These are phyloP conservation scores for Mohoua ochrocephala DNA, from an alignment of 2,113 vertebrate species.

Conservation along the genomic window DNA sequence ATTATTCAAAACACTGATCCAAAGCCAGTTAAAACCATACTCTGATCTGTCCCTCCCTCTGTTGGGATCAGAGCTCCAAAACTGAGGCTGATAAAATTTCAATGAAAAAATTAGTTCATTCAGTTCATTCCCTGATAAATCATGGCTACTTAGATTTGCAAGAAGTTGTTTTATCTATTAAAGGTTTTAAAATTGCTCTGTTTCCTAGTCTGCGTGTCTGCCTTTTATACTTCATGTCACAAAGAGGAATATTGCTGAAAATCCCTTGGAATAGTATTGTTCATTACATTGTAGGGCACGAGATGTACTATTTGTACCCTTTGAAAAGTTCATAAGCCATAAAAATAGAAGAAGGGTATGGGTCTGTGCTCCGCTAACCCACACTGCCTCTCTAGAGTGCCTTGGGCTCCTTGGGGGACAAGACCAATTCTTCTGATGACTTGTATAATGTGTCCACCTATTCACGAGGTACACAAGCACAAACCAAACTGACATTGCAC, in stretches of 20 bases:
- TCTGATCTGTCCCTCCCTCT: neutral
- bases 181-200: neutral
- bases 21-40: neutral
- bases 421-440: neutral
- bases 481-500: neutral
- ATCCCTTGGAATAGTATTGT: neutral
- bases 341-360: neutral
- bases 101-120: neutral
- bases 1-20: neutral
- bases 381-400: neutral
- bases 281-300: neutral
- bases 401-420: neutral
- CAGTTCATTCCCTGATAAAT: neutral
- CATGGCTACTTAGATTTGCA: neutral
- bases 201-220: neutral
- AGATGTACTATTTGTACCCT: neutral
- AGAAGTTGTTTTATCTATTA: neutral
- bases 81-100: neutral
- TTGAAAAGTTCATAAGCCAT: neutral
- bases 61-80: neutral
- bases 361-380: neutral
- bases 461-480: accelerated
- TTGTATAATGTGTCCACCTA: neutral
- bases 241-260: neutral
- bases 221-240: neutral